These are phyloP conservation scores for Dioctria rufipes DNA, from an alignment of 2,888 invertebrate genomes.

Conservation along the genomic window DNA sequence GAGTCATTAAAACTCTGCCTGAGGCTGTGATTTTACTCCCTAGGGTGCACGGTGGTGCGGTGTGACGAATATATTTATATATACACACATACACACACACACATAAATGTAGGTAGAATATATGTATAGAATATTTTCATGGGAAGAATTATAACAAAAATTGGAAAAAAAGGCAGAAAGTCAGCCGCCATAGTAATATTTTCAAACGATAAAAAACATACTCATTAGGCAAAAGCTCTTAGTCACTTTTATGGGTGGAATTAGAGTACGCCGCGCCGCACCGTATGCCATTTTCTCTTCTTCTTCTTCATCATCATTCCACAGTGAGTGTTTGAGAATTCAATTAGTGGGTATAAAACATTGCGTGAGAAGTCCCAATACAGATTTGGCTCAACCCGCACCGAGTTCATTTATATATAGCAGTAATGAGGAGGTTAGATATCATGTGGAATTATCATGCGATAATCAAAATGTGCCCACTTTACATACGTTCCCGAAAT, in stretches of 20 bases:
- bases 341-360: conserved; percentile 11
- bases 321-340: conserved; percentile 31
- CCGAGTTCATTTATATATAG: background rate
- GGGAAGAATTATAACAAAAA: too few species aligned
- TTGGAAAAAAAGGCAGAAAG: background rate
- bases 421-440: background rate
- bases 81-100: too few species aligned
- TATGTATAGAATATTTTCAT: too few species aligned
- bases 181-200: background rate
- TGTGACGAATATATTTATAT: background rate
- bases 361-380: conserved; percentile 37
- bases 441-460: conserved; percentile 50
- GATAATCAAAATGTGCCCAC: conserved; percentile 41
- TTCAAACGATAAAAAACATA: conserved; percentile 24
- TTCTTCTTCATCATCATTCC: too few species aligned
- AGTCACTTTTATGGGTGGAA: conserved; percentile 42
- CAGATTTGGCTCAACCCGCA: conserved; percentile 26
- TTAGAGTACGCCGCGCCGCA: background rate
- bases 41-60: background rate
- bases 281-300: conserved; percentile 24
- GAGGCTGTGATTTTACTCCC: conserved; percentile 32
- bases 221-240: conserved; percentile 48
- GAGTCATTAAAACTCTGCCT: conserved; percentile 33
- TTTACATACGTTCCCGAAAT: conserved; percentile 42
- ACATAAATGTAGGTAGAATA: too few species aligned